Conservation (phyloP, 2,113 vertebrate species). For the Eleginops maclovinus region DNA sequence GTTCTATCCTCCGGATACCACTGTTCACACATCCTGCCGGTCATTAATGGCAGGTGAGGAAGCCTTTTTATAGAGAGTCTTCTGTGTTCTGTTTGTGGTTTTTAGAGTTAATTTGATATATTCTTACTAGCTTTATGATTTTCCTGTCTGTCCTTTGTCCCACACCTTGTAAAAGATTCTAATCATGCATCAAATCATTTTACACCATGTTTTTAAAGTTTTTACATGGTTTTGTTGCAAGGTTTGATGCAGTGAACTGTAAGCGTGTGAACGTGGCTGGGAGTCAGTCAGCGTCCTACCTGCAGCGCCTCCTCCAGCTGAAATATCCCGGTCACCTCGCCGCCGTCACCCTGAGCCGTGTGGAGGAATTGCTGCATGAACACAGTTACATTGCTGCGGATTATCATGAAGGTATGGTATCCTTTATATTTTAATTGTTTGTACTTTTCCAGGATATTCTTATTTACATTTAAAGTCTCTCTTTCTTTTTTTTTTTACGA, state of each 20-base stretch:
- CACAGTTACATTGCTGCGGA: constrained; percentile 94
- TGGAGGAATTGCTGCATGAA: constrained; percentile 96
- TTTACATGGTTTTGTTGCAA: constrained; percentile 52
- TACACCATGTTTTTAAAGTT: too few species aligned
- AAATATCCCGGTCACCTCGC: constrained; percentile 95
- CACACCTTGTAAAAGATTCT: background rate
- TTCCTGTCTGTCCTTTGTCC: background rate
- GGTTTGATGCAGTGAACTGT: constrained; percentile 92
- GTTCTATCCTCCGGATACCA: constrained; percentile 94
- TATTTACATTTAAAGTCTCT: too few species aligned
- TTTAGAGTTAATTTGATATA: background rate
- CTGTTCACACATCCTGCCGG: constrained; percentile 93
- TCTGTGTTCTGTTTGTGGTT: background rate
- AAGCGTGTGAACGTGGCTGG: constrained; percentile 96
- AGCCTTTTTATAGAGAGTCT: too few species aligned
- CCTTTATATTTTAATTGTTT: too few species aligned
- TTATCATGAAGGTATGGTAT: constrained; percentile 88
- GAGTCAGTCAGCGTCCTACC: constrained; percentile 91
- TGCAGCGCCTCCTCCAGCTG: constrained; percentile 95
- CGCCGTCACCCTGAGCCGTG: constrained; percentile 93
- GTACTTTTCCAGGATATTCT: too few species aligned
- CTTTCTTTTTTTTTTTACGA: too few species aligned
- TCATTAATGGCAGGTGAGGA: constrained; percentile 93
- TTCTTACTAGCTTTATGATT: background rate
- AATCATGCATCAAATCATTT: background rate